Base-by-base conservation (phyloP, 1,140 invertebrate genomes). In the Drosophila santomea region DNA sequence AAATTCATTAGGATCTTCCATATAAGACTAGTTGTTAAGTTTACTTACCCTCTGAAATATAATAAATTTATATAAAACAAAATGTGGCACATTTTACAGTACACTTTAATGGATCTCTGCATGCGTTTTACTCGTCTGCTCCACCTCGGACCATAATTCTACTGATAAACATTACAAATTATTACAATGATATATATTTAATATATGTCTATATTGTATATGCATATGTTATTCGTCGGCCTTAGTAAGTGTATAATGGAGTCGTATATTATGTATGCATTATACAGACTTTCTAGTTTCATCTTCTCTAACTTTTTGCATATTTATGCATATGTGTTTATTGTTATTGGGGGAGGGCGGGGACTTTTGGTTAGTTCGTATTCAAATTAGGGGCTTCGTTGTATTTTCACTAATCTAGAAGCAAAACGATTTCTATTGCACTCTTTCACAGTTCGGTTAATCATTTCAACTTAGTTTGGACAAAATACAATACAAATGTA, bases 131-230 rank as follows among this genome's bases (percentile, higher is more conserved):
- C 61, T 71, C 60, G 60, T 66, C 45, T 57, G 60, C 51, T 56
- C 41, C 50, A 45, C 48, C 38, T 55, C 50, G 36, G 38, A 55
- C 43, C 58, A 71, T 85, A 81, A 73, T 80, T 73, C 84, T 86
- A 86, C 84, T 88, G 84, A 88, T 83, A 88, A 86, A 86, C 83
- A 88, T 88, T 85, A 85, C 82, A 86, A 86, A 86, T 86, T 88
- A 83, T 86, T 83, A 86, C 84, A 86, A 83, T 88, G 83, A 89
- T 86, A 89, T 86, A 86, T 74, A 55, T 83, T 78, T 75, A 66
- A 78, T 86, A 79, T 84, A 78, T 84, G 71, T 83, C 69, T 84
- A 75, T 86, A 81, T 78, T 86, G 74, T 82, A 86, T 85, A 80
- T 80, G 77, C 77, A 80, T 84, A 84, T 84, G 80, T 83, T 76